Evolutionary conservation across 1,140 invertebrate genomes (phyloP).

Genomic region (Propsilocerus akamusi): DNA sequence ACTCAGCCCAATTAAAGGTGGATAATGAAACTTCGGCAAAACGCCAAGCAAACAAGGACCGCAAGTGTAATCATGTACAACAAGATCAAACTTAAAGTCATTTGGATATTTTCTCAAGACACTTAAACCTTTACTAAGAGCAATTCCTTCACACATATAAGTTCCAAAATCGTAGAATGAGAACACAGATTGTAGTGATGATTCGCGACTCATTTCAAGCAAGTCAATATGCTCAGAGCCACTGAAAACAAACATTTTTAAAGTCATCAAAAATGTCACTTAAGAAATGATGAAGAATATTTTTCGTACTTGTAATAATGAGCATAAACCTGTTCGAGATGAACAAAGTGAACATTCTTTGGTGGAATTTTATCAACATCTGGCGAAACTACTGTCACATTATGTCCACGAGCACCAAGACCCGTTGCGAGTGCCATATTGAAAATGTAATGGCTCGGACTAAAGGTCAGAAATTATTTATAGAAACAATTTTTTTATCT

Average conservation of each 20-base stretch:
- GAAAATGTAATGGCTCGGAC: background rate
- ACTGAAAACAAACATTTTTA: too few species aligned
- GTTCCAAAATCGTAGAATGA: background rate
- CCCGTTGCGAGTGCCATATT: slow-evolving; percentile 9
- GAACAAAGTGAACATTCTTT: slow-evolving; percentile 5
- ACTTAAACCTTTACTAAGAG: slow-evolving; percentile 13
- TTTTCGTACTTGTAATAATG: too few species aligned
- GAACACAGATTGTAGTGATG: too few species aligned
- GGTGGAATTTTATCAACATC: background rate
- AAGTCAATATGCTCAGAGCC: too few species aligned
- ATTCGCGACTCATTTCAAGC: too few species aligned
- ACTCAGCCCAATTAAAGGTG: slow-evolving; percentile 15
- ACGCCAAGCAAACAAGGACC: slow-evolving; percentile 10
- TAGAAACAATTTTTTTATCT: too few species aligned
- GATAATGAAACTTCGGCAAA: background rate
- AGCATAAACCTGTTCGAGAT: slow-evolving; percentile 4
- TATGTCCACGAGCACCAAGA: slow-evolving; percentile 12
- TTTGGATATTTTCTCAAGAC: slow-evolving; percentile 22
- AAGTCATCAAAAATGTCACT: too few species aligned
- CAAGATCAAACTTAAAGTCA: slow-evolving; percentile 10
- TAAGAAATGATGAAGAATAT: too few species aligned
- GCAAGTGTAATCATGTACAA: slow-evolving; percentile 15
- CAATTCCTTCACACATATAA: background rate
- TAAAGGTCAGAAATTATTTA: background rate
- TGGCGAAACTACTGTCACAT: slow-evolving; percentile 8